phyloP scores from a whole-genome alignment of 2,888 invertebrate genomes.

The Amblyjoppa proteus region DNA sequence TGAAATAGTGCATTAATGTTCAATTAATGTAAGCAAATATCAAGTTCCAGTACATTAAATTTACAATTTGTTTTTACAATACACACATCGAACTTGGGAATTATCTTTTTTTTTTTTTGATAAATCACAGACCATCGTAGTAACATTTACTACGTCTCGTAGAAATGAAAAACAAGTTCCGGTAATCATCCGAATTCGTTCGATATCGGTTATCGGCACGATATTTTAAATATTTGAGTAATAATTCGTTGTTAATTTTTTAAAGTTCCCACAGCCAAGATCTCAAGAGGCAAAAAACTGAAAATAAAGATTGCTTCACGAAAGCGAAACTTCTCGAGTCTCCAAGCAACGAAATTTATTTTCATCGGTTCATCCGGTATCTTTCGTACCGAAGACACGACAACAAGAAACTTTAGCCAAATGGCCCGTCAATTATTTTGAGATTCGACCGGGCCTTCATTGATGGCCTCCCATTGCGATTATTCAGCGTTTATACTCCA shows the following conservation, averaged over 20 bases:
- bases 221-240: background rate
- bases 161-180: no score
- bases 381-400: background rate
- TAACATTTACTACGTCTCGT: no score
- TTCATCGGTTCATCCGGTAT: background rate
- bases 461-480: constrained; percentile 1
- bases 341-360: background rate
- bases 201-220: background rate
- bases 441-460: background rate
- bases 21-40: no score
- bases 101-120: background rate
- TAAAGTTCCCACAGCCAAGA: background rate
- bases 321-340: background rate
- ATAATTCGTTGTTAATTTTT: no score
- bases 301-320: no score
- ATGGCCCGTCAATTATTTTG: background rate
- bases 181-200: no score
- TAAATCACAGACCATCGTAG: background rate
- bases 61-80: no score
- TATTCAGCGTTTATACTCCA: constrained; percentile 1
- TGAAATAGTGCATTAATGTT: no score
- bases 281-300: no score
- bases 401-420: background rate
- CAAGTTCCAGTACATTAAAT: no score
- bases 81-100: background rate